Evolutionary conservation across 2,113 vertebrate genomes (phyloP).

Genomic region (Taxidea taxus): DNA sequence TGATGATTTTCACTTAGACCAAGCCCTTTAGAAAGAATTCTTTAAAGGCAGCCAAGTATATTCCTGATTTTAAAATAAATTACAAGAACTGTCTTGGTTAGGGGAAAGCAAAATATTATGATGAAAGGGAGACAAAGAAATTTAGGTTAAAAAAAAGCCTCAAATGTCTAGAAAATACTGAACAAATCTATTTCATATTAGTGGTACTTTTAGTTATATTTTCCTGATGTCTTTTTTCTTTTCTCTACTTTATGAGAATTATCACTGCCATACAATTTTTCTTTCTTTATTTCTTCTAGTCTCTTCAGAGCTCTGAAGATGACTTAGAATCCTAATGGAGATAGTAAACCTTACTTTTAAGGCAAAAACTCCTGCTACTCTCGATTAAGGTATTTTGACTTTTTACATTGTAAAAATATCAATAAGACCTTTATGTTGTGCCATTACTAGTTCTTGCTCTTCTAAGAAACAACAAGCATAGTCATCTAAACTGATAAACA

Average conservation of each 20-base stretch:
- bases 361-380: background rate
- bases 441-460: background rate
- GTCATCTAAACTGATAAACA: background rate
- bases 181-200: background rate
- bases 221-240: background rate
- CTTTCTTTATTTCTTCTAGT: background rate
- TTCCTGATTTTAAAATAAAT: slow-evolving; percentile 22
- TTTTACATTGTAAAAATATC: background rate
- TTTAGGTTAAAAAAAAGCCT: background rate
- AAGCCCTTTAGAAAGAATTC: background rate
- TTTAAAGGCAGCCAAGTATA: background rate
- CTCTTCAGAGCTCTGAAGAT: background rate
- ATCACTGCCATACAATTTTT: background rate
- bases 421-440: background rate
- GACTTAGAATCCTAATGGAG: background rate
- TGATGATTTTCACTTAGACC: slow-evolving; percentile 13
- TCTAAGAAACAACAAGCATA: background rate
- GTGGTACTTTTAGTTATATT: background rate
- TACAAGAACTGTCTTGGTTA: background rate
- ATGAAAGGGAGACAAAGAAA: background rate
- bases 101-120: background rate
- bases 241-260: background rate
- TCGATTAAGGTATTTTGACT: background rate
- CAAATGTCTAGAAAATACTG: background rate
- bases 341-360: background rate